phyloP scores from a whole-genome alignment of 2,113 vertebrate genomes.

The Macrotus californicus region DNA sequence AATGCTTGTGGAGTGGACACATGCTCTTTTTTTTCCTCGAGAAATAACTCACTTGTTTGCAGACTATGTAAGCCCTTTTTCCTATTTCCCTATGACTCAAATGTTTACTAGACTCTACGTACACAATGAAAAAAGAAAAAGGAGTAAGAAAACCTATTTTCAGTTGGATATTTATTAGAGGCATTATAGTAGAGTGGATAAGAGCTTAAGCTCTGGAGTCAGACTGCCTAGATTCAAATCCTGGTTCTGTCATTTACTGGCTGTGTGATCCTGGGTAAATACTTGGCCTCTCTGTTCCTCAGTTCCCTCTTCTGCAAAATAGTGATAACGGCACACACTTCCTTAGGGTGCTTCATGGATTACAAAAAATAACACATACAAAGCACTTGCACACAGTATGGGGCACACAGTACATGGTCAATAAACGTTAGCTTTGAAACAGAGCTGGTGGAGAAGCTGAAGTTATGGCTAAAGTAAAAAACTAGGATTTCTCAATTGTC shows the following conservation, averaged over 20 bases:
- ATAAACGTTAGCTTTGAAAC: background rate
- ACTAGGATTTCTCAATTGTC: background rate
- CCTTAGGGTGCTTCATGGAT: background rate
- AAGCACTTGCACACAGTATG: background rate
- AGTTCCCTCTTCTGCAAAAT: background rate
- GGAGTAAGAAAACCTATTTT: background rate
- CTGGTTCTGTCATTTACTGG: background rate
- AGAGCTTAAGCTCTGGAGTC: background rate
- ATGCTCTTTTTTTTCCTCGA: background rate
- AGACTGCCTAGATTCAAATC: slow-evolving; percentile 13
- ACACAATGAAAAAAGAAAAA: background rate
- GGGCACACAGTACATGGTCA: background rate
- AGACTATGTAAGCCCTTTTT: background rate
- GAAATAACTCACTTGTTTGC: background rate
- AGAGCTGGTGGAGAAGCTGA: background rate
- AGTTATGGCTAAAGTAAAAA: slow-evolving; percentile 22
- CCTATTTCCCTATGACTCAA: background rate
- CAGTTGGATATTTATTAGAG: background rate
- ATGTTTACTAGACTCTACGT: background rate
- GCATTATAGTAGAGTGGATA: background rate
- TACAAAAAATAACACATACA: background rate
- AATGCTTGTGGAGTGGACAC: background rate
- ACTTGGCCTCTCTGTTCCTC: background rate
- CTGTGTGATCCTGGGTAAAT: background rate
- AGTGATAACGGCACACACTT: background rate